These are phyloP conservation scores for Phocides pigmalion DNA, from an alignment of 1,140 invertebrate species.

Conservation along the genomic window DNA sequence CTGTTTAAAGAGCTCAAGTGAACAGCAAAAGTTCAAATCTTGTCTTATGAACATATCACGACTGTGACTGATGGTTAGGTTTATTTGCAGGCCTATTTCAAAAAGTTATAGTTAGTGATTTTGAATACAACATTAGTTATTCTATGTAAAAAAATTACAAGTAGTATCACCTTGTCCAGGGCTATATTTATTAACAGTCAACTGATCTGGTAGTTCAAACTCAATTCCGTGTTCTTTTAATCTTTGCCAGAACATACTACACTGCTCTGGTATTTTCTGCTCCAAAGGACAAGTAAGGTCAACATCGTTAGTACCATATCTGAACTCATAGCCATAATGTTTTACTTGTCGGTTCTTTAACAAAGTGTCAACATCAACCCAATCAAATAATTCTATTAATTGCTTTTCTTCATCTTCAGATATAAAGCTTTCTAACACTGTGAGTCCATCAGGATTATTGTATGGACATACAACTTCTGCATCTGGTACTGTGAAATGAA, in stretches of 20 bases:
- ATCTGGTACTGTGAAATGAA: slow-evolving; percentile 63
- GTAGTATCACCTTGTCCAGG: slow-evolving; percentile 93
- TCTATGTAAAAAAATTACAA: not conserved
- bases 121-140: not conserved
- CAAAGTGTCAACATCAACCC: slow-evolving; percentile 84
- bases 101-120: too few relatives aligned
- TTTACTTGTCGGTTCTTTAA: slow-evolving; percentile 95
- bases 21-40: too few relatives aligned
- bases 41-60: too few relatives aligned
- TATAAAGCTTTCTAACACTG: slow-evolving; percentile 90
- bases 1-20: too few relatives aligned
- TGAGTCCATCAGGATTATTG: slow-evolving; percentile 88
- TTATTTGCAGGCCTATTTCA: too few relatives aligned
- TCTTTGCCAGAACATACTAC: slow-evolving; percentile 87
- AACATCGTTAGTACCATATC: slow-evolving; percentile 95
- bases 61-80: too few relatives aligned
- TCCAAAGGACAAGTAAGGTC: slow-evolving; percentile 88
- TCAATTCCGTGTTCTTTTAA: slow-evolving; percentile 83
- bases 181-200: slow-evolving; percentile 96
- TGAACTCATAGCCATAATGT: slow-evolving; percentile 97
- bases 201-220: slow-evolving; percentile 90
- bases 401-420: slow-evolving; percentile 87
- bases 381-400: slow-evolving; percentile 87
- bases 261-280: slow-evolving; percentile 88
- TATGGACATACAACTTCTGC: slow-evolving; percentile 57